Conservation (phyloP, 2,888 invertebrate genomes). For the Nephrotoma appendiculata region DNA sequence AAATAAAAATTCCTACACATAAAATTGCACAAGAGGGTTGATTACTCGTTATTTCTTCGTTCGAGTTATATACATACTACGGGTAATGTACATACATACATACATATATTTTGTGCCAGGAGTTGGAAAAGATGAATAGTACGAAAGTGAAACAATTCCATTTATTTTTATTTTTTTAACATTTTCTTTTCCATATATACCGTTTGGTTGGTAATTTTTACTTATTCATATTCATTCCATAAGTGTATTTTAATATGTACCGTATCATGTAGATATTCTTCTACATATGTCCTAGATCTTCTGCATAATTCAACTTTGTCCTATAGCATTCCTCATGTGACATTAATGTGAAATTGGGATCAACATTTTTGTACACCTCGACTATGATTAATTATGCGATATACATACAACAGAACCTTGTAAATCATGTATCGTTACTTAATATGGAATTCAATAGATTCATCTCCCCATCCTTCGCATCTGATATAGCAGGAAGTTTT, state of each 20-base stretch:
- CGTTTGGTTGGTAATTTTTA: not conserved
- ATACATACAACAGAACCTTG: not conserved
- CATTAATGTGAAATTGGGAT: not conserved
- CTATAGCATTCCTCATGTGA: not conserved
- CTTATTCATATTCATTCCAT: not conserved
- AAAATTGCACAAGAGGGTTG: not conserved
- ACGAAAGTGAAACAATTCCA: not conserved
- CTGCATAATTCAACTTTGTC: not conserved
- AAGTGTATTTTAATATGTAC: not conserved
- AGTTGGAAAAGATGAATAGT: not conserved
- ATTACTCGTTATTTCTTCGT: not conserved
- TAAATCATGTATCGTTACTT: not conserved
- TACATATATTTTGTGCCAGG: not conserved
- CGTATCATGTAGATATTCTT: not conserved
- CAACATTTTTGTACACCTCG: not conserved
- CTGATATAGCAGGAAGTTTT: no score
- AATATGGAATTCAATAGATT: not conserved
- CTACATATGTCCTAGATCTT: not conserved
- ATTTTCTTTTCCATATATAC: not conserved
- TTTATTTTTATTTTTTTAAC: not conserved
- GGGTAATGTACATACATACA: not conserved
- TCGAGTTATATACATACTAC: no score
- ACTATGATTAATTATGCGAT: not conserved
- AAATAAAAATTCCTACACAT: not conserved
- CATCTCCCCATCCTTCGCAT: no score